Percentiles rank a stretch among this genome's conserved stretches.
phyloP scores from a whole-genome alignment of 2,797 vertebrate species.

The Mormyrus hasselquistii region DNA sequence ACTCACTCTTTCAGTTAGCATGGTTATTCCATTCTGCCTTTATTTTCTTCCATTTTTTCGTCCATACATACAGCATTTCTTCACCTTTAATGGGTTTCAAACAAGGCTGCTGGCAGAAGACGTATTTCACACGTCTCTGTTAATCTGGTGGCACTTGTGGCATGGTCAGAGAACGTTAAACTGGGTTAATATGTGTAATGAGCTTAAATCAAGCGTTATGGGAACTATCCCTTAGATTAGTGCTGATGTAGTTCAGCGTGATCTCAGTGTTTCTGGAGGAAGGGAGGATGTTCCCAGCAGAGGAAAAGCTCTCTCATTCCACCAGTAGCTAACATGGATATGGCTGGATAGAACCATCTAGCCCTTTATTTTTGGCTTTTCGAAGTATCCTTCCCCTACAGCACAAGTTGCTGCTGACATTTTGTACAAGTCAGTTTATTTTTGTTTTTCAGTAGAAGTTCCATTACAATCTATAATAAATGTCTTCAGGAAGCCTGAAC shows the following conservation, averaged over 20 bases:
- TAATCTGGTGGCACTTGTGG: background rate
- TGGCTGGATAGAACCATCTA: background rate
- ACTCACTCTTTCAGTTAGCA: background rate
- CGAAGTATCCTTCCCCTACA: background rate
- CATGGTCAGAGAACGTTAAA: background rate
- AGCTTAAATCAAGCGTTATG: background rate
- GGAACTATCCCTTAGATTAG: background rate
- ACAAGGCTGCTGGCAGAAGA: background rate
- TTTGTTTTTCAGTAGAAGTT: background rate
- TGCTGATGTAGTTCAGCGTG: background rate
- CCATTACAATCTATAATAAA: background rate
- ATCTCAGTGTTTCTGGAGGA: background rate
- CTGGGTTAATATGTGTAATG: background rate
- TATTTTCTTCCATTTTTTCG: too few species aligned
- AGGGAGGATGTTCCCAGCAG: background rate
- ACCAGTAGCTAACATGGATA: conserved; percentile 34
- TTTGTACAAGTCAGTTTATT: background rate
- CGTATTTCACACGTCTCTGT: background rate
- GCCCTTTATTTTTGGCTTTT: background rate
- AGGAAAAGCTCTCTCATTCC: conserved; percentile 25
- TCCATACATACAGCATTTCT: background rate
- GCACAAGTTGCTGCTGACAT: background rate
- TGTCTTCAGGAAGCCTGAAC: background rate
- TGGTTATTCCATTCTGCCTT: background rate
- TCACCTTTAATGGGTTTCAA: background rate